Evolutionary conservation across 2,113 vertebrate genomes (phyloP).

Genomic region (Merops nubicus): DNA sequence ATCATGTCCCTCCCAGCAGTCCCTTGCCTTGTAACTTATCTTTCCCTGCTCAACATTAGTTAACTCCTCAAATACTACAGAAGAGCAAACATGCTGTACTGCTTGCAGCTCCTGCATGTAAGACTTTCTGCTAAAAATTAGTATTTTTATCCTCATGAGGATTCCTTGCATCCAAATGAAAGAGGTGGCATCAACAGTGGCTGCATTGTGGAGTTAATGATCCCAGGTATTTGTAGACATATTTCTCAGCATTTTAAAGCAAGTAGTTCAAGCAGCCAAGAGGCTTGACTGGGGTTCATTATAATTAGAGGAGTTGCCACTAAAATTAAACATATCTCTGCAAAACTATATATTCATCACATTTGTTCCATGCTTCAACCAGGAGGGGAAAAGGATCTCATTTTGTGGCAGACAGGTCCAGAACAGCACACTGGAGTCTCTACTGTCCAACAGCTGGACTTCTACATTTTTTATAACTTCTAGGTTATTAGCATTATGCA

Average conservation of each 20-base stretch:
- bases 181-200: background rate
- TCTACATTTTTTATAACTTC: background rate
- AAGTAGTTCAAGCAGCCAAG: background rate
- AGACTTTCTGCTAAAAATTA: background rate
- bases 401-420: background rate
- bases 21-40: background rate
- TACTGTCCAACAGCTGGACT: background rate
- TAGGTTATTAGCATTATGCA: background rate
- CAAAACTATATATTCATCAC: background rate
- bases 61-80: background rate
- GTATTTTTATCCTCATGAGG: background rate
- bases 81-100: background rate
- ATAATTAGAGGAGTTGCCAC: background rate
- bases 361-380: background rate
- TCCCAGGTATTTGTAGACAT: background rate
- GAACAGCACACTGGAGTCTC: background rate
- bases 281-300: background rate
- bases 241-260: background rate
- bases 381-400: background rate
- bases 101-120: background rate
- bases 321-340: background rate
- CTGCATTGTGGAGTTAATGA: background rate
- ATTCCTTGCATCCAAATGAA: background rate
- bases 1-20: background rate
- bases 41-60: background rate